Conservation (phyloP, 2,888 invertebrate species). For the Acrocera orbiculus region DNA sequence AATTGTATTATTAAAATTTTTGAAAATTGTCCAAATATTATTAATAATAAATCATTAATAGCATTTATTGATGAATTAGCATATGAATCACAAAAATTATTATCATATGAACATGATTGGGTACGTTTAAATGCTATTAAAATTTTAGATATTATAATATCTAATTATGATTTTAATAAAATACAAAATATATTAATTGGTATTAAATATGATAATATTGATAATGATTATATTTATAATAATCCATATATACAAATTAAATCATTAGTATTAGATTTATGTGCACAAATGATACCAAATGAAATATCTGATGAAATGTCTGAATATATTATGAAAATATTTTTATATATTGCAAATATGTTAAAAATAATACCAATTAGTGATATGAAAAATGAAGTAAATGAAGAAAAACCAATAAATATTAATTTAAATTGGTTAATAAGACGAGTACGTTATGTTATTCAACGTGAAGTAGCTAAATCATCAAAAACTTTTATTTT, state of each 20-base stretch:
- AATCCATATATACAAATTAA: conserved; percentile 44
- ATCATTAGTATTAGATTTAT: conserved; percentile 53
- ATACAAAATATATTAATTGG: conserved; percentile 33
- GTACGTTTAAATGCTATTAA: conserved; percentile 62
- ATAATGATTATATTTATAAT: conserved; percentile 40
- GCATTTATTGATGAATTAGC: conserved; percentile 37
- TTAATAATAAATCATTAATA: conserved; percentile 20
- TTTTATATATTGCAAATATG: conserved; percentile 51
- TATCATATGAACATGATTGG: conserved; percentile 75
- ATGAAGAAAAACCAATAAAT: conserved; percentile 15
- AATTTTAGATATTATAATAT: conserved; percentile 53
- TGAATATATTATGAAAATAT: conserved; percentile 50
- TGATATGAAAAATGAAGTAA: conserved; percentile 21
- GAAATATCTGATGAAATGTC: conserved; percentile 52
- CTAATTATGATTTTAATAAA: conserved; percentile 41
- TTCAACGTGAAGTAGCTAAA: conserved; percentile 62
- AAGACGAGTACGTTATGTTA: conserved; percentile 52
- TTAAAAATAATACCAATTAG: conserved; percentile 35
- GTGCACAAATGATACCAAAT: conserved; percentile 52
- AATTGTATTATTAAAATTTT: conserved; percentile 53
- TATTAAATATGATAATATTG: conserved; percentile 16
- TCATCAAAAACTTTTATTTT: conserved; percentile 47
- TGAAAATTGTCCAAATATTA: conserved; percentile 39
- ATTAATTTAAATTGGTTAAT: conserved; percentile 58
- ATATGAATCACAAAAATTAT: conserved; percentile 48